Base-by-base conservation (phyloP, 53 echinoderm and acorn worm species). In the Paelopatides confundens region DNA sequence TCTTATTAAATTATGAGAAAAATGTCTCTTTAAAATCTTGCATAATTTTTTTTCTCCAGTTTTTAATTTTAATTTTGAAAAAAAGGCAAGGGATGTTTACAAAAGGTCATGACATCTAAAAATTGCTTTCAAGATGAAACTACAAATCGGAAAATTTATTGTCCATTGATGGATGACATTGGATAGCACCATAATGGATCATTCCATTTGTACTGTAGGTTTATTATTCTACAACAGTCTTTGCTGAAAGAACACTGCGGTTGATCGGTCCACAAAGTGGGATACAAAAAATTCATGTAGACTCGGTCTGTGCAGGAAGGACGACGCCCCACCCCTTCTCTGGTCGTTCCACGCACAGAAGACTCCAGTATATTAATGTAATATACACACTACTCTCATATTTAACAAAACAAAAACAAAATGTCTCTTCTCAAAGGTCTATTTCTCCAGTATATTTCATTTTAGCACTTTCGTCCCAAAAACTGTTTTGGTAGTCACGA, bases 371-470 rank as follows among this genome's bases (percentile, higher is more conserved):
- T 14, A 31, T 32, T 34, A 28, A 66, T 66, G 35, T 66, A 66
- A 66, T 66, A 66, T 23, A 66, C 54, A 54, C 23, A n/a, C 1
- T 0, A 58, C 17, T 21, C 17, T 67, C 68, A 27, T 26, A 31
- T 31, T 17, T 12, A 34, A 30, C 7, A 6, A 67, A 30, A 31
- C 11, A 12, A 31, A 67, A 31, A 67, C 3, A 67, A 35, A 31
- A 67, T 67, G 58, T 58, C 58, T 58, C 58, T 21, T 21, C 58
- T 23, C 95, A 97, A 82, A 97, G 93, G 85, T 97, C 95, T 52
- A 97, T 92, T 66, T 95, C 97, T 21, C 95, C 95, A 23, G 93
- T 97, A 87, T 97, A 97, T 90, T 93, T 97, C 92, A 92, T 97
- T 63, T 97, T 95, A 11, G 95, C 97, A 10, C 86, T 95, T 65